phyloP scores from a whole-genome alignment of 1,140 invertebrate genomes.

The Drosophila sp. region DNA sequence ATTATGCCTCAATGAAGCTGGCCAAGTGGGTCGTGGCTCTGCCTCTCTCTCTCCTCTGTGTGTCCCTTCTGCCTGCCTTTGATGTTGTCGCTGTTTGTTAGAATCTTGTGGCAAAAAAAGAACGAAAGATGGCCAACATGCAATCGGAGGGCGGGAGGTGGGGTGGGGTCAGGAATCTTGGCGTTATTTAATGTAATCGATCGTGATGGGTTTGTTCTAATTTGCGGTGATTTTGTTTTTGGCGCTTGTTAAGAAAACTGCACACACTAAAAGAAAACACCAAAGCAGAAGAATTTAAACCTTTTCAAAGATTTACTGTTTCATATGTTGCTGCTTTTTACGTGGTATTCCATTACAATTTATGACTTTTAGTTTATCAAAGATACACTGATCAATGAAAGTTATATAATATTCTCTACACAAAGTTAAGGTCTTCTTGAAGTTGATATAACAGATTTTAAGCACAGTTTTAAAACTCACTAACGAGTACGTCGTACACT shows the following conservation, averaged over 20 bases:
- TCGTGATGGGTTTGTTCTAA: slow-evolving; percentile 67
- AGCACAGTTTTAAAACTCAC: too few relatives aligned
- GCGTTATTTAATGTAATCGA: slow-evolving; percentile 67
- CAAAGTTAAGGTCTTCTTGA: too few relatives aligned
- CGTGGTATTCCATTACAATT: too few relatives aligned
- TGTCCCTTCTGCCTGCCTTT: slow-evolving; percentile 30
- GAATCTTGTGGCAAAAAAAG: slow-evolving; percentile 38
- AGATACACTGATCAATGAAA: too few relatives aligned
- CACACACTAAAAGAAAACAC: too few relatives aligned
- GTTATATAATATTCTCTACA: too few relatives aligned
- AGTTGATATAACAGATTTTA: too few relatives aligned
- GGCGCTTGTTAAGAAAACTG: slow-evolving; percentile 48
- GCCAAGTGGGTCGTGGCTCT: slow-evolving; percentile 54
- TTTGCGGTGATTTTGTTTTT: slow-evolving; percentile 65
- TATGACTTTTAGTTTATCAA: too few relatives aligned
- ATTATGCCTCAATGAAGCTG: slow-evolving; percentile 49
- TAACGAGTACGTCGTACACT: too few relatives aligned
- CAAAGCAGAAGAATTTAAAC: too few relatives aligned
- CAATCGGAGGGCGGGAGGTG: not conserved
- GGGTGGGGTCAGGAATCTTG: slow-evolving; percentile 11
- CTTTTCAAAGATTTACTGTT: too few relatives aligned
- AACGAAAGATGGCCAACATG: slow-evolving; percentile 16
- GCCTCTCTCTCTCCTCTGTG: not conserved
- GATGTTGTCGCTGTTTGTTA: slow-evolving; percentile 62
- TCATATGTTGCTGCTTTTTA: too few relatives aligned